Evolutionary conservation across 2,797 vertebrate genomes (phyloP).

Genomic region (Poecilia picta): DNA sequence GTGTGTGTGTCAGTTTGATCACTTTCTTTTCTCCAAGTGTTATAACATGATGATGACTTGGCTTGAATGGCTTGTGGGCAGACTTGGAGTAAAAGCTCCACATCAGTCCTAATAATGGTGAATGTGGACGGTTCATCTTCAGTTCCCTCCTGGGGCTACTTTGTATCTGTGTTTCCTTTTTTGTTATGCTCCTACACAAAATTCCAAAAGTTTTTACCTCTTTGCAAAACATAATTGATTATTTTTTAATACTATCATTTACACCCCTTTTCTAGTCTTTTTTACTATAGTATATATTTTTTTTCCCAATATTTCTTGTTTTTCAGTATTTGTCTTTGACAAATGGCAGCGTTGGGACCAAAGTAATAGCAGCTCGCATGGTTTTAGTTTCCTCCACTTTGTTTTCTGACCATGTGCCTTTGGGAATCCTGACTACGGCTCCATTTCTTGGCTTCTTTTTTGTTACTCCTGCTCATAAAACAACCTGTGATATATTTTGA

Average conservation of each 20-base stretch:
- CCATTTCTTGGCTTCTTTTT: constrained; percentile 6
- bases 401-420: constrained; percentile 32
- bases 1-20: constrained; percentile 15
- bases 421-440: constrained; percentile 21
- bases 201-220: background rate
- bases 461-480: constrained; percentile 39
- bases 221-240: background rate
- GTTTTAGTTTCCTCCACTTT: constrained; percentile 38
- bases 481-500: constrained; percentile 36
- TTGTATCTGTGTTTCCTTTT: constrained; percentile 6
- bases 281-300: background rate
- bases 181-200: background rate
- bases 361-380: constrained; percentile 23
- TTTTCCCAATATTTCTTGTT: constrained; percentile 16
- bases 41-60: constrained; percentile 37
- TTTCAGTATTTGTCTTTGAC: constrained; percentile 6
- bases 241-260: background rate
- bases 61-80: constrained; percentile 21
- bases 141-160: constrained; percentile 16
- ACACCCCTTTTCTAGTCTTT: background rate
- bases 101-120: constrained; percentile 42
- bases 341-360: constrained; percentile 47
- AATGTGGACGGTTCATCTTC: constrained; percentile 48
- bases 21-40: constrained; percentile 22
- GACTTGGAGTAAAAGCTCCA: constrained; percentile 37